phyloP scores from a whole-genome alignment of 2,888 invertebrate species.

The Drosophila kokeensis region DNA sequence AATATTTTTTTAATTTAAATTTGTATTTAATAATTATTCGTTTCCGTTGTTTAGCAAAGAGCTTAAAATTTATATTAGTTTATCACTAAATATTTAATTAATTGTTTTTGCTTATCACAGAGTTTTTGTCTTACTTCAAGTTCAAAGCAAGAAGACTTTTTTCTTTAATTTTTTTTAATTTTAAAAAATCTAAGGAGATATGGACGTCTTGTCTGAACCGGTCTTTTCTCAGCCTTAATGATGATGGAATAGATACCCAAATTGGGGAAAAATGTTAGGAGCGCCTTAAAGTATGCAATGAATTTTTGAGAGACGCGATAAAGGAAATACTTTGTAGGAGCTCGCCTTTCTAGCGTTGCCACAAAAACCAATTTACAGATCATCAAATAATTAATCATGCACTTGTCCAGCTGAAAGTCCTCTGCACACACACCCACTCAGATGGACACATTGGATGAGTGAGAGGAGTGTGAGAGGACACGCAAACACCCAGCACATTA shows the following conservation, averaged over 20 bases:
- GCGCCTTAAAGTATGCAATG: conserved; percentile 66
- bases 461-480: conserved; percentile 62
- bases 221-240: neutral
- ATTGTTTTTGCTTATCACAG: neutral
- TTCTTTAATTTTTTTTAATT: too few relatives aligned
- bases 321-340: neutral
- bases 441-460: neutral
- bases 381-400: conserved; percentile 81
- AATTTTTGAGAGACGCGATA: conserved; percentile 11
- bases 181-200: neutral
- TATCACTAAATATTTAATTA: fast-evolving
- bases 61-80: neutral
- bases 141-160: neutral
- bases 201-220: neutral
- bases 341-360: conserved; percentile 20
- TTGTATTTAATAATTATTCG: neutral
- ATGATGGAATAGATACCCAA: neutral
- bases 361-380: conserved; percentile 77
- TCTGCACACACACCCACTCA: conserved; percentile 22
- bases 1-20: too few relatives aligned
- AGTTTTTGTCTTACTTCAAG: neutral
- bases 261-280: neutral
- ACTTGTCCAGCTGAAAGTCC: conserved; percentile 70
- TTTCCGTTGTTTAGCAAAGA: neutral
- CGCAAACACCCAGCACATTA: conserved; percentile 75